Evolutionary conservation across 2,113 vertebrate genomes (phyloP), one percentile per base, ranked within the genome.

Genomic region (Choloepus hoffmanni): DNA sequence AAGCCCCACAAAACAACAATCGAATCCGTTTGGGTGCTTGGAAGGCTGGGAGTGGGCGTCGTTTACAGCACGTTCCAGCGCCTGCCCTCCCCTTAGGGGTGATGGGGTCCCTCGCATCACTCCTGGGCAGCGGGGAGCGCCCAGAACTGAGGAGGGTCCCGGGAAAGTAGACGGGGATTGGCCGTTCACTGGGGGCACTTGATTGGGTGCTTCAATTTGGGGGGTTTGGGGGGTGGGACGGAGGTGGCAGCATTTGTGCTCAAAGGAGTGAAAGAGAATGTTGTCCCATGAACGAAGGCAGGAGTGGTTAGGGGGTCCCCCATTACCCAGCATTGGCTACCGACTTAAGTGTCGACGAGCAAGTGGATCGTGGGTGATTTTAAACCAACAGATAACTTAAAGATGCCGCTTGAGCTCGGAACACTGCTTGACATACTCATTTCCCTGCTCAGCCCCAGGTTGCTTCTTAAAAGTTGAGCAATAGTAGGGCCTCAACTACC

Each of bases 1-100:
- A 94, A 97, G 93, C 95, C 95, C 95, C 95, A 95, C 81, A 62
- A 95, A 97, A 97, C 96, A 97, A 96, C 96, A 96, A 96, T 97
- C 70, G 92, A 96, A 96, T 96, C 90, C 90, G 67, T 96, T 96
- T 95, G 81, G 97, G 97, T 96, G 96, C 81, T 96, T 92, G 85
- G 88, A 70, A 96, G 88, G 74, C 76, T 90, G 43, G 76, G 62
- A 93, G 72, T 94, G 96, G 89, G 96, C 82, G 53, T 96, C 90
- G 11, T 93, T 96, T 96, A 82, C 60, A 91, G 83, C 92, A 94
- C 50, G 28, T 95, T 95, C 72, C 7, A 12, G 87, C 2, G 67
- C 82, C 85, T 95, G 58, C 48, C 76, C 72, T 77, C 76, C 33
- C 19, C 67, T 92, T 84, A 82, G 67, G 95, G 95, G 81, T 36